These are phyloP conservation scores for Phenganax marumi DNA, from an alignment of 92 coral and sea anemone genomes.

Conservation along the genomic window DNA sequence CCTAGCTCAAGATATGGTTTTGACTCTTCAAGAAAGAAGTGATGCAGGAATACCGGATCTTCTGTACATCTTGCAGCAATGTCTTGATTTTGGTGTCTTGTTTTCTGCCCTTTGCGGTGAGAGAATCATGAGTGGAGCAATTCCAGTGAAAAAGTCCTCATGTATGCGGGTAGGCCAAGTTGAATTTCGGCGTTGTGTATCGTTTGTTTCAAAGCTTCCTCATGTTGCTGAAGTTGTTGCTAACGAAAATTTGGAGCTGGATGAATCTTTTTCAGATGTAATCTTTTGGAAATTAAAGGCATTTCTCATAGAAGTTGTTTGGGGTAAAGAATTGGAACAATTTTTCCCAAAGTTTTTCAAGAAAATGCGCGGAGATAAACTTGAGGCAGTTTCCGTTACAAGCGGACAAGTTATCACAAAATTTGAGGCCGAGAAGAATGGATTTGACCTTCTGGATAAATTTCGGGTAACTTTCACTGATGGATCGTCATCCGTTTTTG, in stretches of 20 bases:
- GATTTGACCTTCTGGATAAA: constrained; percentile 20
- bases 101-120: too few relatives aligned
- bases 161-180: neutral
- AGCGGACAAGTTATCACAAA: neutral
- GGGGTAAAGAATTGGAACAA: too few relatives aligned
- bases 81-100: constrained; percentile 26
- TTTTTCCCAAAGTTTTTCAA: too few relatives aligned
- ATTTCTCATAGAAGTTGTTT: constrained; percentile 4
- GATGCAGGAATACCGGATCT: neutral
- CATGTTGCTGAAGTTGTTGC: neutral
- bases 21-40: constrained; percentile 13
- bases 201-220: constrained; percentile 18
- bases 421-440: constrained; percentile 10
- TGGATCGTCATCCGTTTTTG: too few relatives aligned
- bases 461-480: too few relatives aligned
- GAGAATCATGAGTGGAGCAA: neutral
- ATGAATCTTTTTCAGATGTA: neutral
- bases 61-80: constrained; percentile 1
- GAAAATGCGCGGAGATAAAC: too few relatives aligned
- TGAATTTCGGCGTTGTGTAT: constrained; percentile 12
- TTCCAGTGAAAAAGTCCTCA: neutral
- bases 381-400: too few relatives aligned
- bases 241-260: constrained; percentile 6
- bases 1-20: neutral
- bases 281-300: constrained; percentile 26